Conservation (phyloP, 2,797 vertebrate genomes). For the Tadarida brasiliensis region DNA sequence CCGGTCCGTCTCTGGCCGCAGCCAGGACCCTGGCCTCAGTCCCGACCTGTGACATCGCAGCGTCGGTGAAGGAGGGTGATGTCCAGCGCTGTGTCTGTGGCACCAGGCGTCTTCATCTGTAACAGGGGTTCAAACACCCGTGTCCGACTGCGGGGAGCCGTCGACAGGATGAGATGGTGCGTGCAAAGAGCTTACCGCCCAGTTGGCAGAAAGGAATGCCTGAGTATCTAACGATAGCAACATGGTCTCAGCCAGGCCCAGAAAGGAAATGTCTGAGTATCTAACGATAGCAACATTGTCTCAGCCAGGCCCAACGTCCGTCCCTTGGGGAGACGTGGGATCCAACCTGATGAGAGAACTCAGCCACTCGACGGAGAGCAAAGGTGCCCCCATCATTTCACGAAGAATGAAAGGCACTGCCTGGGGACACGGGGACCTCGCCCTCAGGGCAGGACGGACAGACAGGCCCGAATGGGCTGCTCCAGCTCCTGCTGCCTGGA, state of each 20-base stretch:
- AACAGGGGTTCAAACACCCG: background rate
- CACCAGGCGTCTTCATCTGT: background rate
- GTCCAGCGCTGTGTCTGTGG: background rate
- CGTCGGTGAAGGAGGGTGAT: background rate
- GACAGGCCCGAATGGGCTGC: background rate
- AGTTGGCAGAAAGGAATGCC: background rate
- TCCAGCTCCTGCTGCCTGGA: background rate
- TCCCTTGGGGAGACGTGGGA: background rate
- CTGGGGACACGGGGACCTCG: no score
- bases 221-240: background rate
- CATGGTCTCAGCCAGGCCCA: background rate
- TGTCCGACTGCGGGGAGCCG: background rate
- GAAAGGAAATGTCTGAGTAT: background rate
- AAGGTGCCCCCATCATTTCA: background rate
- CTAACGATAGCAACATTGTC: background rate
- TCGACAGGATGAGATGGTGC: background rate
- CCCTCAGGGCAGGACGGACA: background rate
- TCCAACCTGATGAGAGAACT: background rate
- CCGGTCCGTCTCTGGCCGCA: rapidly evolving
- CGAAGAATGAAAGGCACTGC: background rate
- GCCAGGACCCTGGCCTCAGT: background rate
- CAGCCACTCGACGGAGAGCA: background rate
- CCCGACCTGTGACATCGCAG: background rate
- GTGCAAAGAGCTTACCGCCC: background rate
- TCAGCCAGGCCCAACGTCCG: background rate